A percentile compares a stretch with the other conserved stretches of the same genome.
phyloP scores from a whole-genome alignment of 2,888 invertebrate species.

The Capitulum mitella region DNA sequence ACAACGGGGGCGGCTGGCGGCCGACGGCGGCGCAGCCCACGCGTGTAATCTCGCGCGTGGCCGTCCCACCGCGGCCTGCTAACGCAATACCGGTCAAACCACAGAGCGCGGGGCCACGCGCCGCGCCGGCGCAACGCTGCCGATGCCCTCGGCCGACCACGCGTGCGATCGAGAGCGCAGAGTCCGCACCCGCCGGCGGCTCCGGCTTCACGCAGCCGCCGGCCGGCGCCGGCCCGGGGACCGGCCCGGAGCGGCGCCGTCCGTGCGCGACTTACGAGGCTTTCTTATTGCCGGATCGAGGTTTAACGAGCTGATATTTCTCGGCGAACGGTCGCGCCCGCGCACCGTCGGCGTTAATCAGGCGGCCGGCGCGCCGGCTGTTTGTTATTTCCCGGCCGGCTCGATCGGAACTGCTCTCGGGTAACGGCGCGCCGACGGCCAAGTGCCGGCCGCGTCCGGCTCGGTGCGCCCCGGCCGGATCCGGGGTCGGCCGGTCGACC shows the following conservation, averaged over 20 bases:
- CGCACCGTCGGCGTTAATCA: background rate
- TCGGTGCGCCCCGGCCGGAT: background rate
- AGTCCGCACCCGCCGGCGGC: too few species aligned
- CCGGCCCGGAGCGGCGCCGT: background rate
- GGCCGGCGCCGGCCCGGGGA: conserved; percentile 1
- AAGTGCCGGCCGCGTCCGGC: background rate
- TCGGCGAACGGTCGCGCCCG: background rate
- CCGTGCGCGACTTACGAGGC: background rate
- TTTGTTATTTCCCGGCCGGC: background rate
- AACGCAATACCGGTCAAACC: background rate
- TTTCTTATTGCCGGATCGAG: background rate
- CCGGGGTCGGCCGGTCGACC: too few species aligned
- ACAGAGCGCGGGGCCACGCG: background rate
- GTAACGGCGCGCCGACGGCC: too few species aligned
- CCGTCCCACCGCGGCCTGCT: too few species aligned
- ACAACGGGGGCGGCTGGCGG: background rate
- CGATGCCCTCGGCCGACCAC: background rate
- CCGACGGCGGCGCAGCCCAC: background rate
- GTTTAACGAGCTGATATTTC: conserved; percentile 17
- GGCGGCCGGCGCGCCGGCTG: background rate
- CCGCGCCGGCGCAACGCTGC: background rate
- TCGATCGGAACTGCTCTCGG: background rate
- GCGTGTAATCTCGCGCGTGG: background rate
- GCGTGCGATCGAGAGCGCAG: background rate
- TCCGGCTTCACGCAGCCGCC: too few species aligned